Conservation (phyloP, 23 tunicate genomes). For the Ascidia mentula region DNA sequence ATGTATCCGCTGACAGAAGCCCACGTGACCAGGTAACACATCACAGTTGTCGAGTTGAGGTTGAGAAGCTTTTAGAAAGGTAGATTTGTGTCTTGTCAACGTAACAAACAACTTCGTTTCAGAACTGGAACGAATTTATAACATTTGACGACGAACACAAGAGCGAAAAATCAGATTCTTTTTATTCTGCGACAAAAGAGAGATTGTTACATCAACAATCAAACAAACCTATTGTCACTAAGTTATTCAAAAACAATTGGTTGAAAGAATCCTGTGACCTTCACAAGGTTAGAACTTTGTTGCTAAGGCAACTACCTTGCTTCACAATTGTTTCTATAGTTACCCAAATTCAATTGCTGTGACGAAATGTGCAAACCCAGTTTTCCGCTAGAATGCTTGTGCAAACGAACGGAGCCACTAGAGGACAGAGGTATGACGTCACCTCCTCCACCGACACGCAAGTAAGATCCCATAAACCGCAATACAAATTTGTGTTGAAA, state of each 20-base stretch:
- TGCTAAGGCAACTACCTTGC: neutral
- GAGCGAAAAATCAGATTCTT: neutral
- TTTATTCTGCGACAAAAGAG: neutral
- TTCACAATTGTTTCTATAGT: slow-evolving; percentile 5
- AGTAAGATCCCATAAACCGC: too few relatives aligned
- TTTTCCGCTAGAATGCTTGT: slow-evolving; percentile 25
- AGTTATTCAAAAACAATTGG: neutral
- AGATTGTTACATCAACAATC: neutral
- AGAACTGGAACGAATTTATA: too few relatives aligned
- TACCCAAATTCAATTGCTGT: slow-evolving; percentile 59
- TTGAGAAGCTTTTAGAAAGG: too few relatives aligned
- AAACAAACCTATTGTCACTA: neutral
- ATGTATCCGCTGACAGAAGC: too few relatives aligned
- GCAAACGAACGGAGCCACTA: slow-evolving; percentile 11
- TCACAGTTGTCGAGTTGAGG: too few relatives aligned
- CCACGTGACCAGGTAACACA: too few relatives aligned
- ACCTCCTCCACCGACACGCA: too few relatives aligned
- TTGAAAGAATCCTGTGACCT: slow-evolving; percentile 55
- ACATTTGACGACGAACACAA: too few relatives aligned
- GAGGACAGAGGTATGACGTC: neutral
- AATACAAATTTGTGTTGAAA: too few relatives aligned
- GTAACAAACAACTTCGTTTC: too few relatives aligned
- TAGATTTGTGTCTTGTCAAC: too few relatives aligned
- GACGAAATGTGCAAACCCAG: neutral
- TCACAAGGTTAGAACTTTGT: slow-evolving; percentile 31